These are phyloP conservation scores for Dermatophagoides farinae DNA, from an alignment of 1,140 invertebrate genomes.

Conservation along the genomic window DNA sequence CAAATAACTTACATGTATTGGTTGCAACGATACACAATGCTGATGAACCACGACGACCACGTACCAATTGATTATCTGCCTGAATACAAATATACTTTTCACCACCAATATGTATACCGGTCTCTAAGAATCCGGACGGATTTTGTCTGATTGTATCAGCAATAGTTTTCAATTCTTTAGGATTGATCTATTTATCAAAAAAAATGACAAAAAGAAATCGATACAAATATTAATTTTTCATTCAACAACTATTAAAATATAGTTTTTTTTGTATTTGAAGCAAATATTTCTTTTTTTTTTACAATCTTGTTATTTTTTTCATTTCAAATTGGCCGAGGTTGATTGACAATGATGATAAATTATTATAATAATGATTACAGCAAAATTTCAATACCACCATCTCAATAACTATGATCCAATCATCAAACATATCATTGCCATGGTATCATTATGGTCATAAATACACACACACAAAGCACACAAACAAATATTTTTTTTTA, in stretches of 20 bases:
- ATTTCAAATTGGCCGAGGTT: too few relatives aligned
- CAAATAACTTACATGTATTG: conserved; percentile 21
- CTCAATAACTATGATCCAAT: too few relatives aligned
- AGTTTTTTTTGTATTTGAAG: too few relatives aligned
- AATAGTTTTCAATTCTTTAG: conserved; percentile 21
- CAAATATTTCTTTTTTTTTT: too few relatives aligned
- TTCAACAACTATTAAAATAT: neutral
- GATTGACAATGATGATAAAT: too few relatives aligned
- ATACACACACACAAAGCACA: too few relatives aligned
- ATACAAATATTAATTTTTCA: neutral
- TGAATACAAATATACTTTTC: conserved; percentile 22
- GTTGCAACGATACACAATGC: conserved; percentile 22
- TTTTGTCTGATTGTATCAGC: conserved; percentile 21
- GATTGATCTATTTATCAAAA: conserved; percentile 16
- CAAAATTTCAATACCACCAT: too few relatives aligned
- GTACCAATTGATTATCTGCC: conserved; percentile 21
- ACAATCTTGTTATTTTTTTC: too few relatives aligned
- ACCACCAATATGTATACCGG: conserved; percentile 21
- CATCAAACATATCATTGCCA: too few relatives aligned
- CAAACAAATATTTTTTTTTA: too few relatives aligned
- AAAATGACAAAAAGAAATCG: neutral
- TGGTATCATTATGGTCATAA: neutral
- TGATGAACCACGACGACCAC: conserved; percentile 22
- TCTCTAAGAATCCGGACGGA: conserved; percentile 20
- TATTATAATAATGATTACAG: too few relatives aligned